Evolutionary conservation across 1,140 invertebrate species (phyloP).

Genomic region (Planococcus citri): DNA sequence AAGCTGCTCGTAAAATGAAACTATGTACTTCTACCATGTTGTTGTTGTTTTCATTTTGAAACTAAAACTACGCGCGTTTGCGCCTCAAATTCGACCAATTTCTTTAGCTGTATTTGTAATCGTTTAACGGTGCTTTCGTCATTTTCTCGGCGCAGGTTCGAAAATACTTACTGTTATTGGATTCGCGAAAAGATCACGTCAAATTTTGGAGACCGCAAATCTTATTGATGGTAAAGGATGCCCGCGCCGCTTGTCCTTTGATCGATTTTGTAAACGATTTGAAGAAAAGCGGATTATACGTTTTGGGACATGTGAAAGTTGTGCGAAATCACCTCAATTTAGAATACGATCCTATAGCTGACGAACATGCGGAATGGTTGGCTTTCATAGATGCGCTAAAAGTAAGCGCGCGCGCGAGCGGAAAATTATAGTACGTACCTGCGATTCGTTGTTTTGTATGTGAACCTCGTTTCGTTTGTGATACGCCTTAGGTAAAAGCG

Average conservation of each 20-base stretch:
- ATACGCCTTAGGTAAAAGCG: constrained; percentile 83
- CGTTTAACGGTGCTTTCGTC: background rate
- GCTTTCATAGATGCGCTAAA: constrained; percentile 74
- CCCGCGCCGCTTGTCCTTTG: constrained; percentile 74
- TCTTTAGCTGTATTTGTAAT: background rate
- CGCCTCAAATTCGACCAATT: no score
- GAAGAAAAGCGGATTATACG: constrained; percentile 94
- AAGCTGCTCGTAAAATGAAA: no score
- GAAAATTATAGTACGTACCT: no score
- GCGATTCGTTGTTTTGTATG: no score
- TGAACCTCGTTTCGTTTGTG: constrained; percentile 16
- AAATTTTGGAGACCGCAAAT: constrained; percentile 99
- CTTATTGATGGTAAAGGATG: constrained; percentile 80
- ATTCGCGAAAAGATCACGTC: constrained; percentile 92
- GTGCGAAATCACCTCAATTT: constrained; percentile 41
- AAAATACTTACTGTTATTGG: constrained; percentile 90
- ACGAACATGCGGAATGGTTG: constrained; percentile 75
- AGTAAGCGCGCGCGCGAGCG: constrained; percentile 32
- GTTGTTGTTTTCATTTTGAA: no score
- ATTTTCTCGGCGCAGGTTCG: constrained; percentile 48
- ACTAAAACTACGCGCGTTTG: no score
- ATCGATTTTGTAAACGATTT: constrained; percentile 97
- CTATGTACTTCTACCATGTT: no score
- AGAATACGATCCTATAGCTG: constrained; percentile 52
- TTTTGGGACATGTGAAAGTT: constrained; percentile 81